phyloP scores from a whole-genome alignment of 2,888 invertebrate species.

The Cremastinae sp. region DNA sequence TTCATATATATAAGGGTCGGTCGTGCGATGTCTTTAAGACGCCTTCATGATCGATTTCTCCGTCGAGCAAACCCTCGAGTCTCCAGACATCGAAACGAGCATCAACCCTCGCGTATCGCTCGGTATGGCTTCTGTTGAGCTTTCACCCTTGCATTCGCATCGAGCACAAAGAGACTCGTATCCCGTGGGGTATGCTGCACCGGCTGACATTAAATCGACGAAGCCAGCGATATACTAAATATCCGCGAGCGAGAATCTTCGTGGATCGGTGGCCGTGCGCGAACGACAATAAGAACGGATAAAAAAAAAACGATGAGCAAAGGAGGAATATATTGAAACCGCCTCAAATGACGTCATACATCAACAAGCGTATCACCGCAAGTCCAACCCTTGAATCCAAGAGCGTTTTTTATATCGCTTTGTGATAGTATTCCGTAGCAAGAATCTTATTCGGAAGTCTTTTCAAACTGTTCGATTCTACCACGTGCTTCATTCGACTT shows the following conservation, averaged over 20 bases:
- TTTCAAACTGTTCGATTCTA: not conserved
- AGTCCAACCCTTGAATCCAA: constrained; percentile 18
- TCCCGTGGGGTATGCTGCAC: constrained; percentile 49
- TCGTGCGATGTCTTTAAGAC: constrained; percentile 34
- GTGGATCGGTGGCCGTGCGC: not conserved
- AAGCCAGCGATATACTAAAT: constrained; percentile 20
- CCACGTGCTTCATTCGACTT: too few species aligned
- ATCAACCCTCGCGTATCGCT: constrained; percentile 27
- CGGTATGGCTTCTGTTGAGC: constrained; percentile 8
- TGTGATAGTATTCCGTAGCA: constrained; percentile 61
- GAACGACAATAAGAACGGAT: not conserved
- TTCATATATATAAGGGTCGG: too few species aligned
- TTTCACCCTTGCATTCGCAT: constrained; percentile 24
- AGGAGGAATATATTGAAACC: constrained; percentile 30
- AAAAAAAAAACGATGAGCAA: not conserved
- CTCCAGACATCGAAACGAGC: constrained; percentile 56
- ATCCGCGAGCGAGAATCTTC: constrained; percentile 21
- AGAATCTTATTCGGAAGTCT: constrained; percentile 45
- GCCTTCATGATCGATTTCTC: constrained; percentile 57
- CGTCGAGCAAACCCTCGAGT: constrained; percentile 37
- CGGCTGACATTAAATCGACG: constrained; percentile 53
- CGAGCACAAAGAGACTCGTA: constrained; percentile 21
- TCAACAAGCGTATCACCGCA: constrained; percentile 56
- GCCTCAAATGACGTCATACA: constrained; percentile 40
- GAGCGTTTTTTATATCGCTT: constrained; percentile 60